Evolutionary conservation across 2,888 invertebrate genomes (phyloP), one percentile per base, ranked within the genome.

Genomic region (Troides aeacus): DNA sequence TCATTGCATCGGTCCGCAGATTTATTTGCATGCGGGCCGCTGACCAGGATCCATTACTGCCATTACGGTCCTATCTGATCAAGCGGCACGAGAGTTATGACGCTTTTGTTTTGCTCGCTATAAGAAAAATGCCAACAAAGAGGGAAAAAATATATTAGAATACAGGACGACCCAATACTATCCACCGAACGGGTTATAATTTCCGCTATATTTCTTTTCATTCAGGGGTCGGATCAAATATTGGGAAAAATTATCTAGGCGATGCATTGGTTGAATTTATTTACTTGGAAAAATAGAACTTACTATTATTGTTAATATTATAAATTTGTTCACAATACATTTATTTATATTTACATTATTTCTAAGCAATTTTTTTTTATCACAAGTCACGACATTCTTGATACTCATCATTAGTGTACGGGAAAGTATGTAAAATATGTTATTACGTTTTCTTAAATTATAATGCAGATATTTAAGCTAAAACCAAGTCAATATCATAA

Each of bases 21-120:
- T 93, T 93, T 93, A 93, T 93, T 93, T 92, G 93, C 93, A 92
- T 93, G 93, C 92, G 92, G 93, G 92, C 92, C 89, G 91, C 91
- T 92, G 92, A 90, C 91, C 92, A 92, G 92, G 92, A 92, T 90
- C 89, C 90, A 92, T 92, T 92, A 92, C 87, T 86, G 88, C 92
- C 92, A 91, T 92, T 92, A 92, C 86, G 82, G 77, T 77, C 81
- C 81, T 92, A 92, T 92, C 92, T 89, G 92, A 92, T 92, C 88
- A 89, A 87, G 87, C 92, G 88, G 86, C 84, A 86, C 84, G 82
- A 92, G 92, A 92, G 88, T 92, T 91, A 92, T 92, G 82, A 88
- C 83, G 83, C 86, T 85, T 86, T 91, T 90, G 90, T 90, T 91
- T 90, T 92, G 86, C 88, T 87, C 88, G 88, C 86, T 87, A 86